Base-by-base conservation (phyloP, 1,140 invertebrate genomes). In the Paramacrobiotus metropolitanus region DNA sequence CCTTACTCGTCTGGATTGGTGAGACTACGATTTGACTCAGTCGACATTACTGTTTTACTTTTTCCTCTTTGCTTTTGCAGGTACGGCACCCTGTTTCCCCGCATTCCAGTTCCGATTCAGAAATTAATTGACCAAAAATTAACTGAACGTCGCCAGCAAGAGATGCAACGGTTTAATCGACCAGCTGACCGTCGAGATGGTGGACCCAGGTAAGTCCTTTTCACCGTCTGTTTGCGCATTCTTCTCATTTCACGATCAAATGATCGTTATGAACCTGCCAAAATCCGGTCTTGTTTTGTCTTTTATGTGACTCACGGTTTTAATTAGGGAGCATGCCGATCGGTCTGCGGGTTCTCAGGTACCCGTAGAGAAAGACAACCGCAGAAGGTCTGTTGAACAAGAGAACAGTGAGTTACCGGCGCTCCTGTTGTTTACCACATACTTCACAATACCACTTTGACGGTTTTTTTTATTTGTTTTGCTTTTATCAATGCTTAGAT, bases 21-120 rank as follows among this genome's bases (percentile, higher is more conserved):
- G n/a, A n/a, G n/a, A n/a, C n/a, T n/a, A n/a, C n/a, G n/a, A n/a
- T n/a, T n/a, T n/a, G n/a, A n/a, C 21, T 45, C 44, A 1, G 21
- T 45, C 24, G 2, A 45, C 21, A 1, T 45, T 45, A 2, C 21
- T 1, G 21, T 45, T 1, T 1, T 45, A 21, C 2, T 45, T 21
- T 45, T 45, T 1, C 30, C 75, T 73, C 73, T n/a, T n/a, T n/a
- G n/a, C n/a, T n/a, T n/a, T n/a, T n/a, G n/a, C n/a, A n/a, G n/a
- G n/a, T 98, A 93, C 75, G 90, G 87, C 1, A 97, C 94, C 2
- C 76, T 98, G 18, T 99, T 99, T 72, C 95, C 95, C 1, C 79
- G 95, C 64, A 98, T 99, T 73, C 94, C 95, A n/a, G 93, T 99
- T 31, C 93, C 93, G 20, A 94, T 97, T 67, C 91, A 98, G 74